Evolutionary conservation across 2,113 vertebrate species (phyloP).

Genomic region (Crotalus horridus): DNA sequence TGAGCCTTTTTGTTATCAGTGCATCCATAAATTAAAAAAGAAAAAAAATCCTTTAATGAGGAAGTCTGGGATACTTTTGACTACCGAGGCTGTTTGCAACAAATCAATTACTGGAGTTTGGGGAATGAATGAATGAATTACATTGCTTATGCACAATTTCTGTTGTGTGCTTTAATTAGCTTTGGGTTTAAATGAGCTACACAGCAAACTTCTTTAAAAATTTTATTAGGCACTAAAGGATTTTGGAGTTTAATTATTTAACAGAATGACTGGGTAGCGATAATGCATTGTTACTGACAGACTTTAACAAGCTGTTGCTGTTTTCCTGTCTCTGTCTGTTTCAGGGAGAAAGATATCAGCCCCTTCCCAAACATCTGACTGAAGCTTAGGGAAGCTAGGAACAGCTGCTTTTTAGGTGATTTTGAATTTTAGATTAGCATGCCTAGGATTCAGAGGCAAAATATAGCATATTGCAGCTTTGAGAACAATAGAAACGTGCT

Average conservation of each 20-base stretch:
- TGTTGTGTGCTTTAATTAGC: slow-evolving; percentile 14
- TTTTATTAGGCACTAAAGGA: background rate
- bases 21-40: background rate
- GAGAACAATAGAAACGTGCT: background rate
- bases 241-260: slow-evolving; percentile 6
- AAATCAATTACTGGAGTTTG: slow-evolving; percentile 17
- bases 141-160: slow-evolving; percentile 21
- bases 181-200: background rate
- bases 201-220: background rate
- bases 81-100: slow-evolving; percentile 7
- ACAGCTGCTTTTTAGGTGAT: background rate
- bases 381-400: no score
- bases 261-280: background rate
- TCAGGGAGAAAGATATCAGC: background rate
- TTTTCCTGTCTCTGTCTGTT: background rate
- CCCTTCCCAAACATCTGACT: background rate
- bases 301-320: background rate
- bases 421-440: background rate
- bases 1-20: background rate
- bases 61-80: slow-evolving; percentile 13
- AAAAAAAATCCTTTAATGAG: slow-evolving; percentile 8
- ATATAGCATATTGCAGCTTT: background rate
- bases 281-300: background rate
- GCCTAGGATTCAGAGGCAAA: no score
- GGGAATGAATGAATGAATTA: slow-evolving; percentile 7